These are phyloP conservation scores for Scaptomyza polygonia DNA, from an alignment of 2,888 invertebrate species.

Conservation along the genomic window DNA sequence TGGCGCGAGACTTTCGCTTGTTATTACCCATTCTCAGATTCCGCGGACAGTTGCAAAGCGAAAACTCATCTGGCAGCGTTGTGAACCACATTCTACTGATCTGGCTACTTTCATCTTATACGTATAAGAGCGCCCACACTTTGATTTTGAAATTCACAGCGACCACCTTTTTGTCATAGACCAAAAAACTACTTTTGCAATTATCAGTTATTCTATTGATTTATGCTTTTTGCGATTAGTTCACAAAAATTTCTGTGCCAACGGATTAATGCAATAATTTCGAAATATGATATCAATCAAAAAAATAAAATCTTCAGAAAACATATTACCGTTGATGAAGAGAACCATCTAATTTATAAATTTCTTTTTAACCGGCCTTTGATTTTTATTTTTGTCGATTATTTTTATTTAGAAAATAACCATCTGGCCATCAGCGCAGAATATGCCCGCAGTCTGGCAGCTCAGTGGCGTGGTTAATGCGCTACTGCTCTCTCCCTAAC, in stretches of 20 bases:
- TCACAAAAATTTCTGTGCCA: not conserved
- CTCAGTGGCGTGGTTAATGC: conserved; percentile 36
- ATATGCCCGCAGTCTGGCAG: conserved; percentile 31
- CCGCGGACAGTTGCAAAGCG: not conserved
- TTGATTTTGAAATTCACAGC: not conserved
- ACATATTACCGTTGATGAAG: no score
- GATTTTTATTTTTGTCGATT: conserved; percentile 1
- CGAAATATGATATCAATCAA: no score
- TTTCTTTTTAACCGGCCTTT: not conserved
- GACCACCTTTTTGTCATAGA: not conserved
- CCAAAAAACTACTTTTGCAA: no score
- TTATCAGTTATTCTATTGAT: no score
- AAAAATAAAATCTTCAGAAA: no score
- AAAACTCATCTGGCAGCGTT: not conserved
- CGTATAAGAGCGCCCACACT: conserved; percentile 1
- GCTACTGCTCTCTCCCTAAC: conserved; percentile 58
- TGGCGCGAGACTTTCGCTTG: conserved; percentile 20
- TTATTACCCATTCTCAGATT: conserved; percentile 13
- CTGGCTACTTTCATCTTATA: conserved; percentile 7
- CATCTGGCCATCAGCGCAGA: not conserved
- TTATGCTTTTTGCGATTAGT: not conserved
- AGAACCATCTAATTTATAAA: not conserved
- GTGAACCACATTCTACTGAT: not conserved
- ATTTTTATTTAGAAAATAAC: not conserved
- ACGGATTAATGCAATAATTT: no score